Evolutionary conservation across 2,888 invertebrate species (phyloP), one percentile per base, ranked within the genome.

Genomic region (Torymus texanus): DNA sequence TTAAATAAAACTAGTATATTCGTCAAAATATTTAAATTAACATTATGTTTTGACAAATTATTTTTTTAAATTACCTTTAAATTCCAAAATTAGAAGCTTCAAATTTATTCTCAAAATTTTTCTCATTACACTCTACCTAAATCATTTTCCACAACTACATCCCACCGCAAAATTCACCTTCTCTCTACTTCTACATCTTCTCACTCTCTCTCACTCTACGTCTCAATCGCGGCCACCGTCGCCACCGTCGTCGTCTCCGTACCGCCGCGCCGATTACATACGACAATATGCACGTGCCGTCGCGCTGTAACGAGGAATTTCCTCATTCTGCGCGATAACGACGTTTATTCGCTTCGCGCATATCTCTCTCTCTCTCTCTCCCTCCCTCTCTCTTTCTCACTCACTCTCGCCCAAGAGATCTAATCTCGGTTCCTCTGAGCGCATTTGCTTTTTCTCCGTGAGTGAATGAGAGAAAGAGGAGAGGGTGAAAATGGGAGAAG

Each of bases 231-330:
- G 50, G 66, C 13, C 59, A 21, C 21, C 51, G 16, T 50, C 68
- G 68, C n/a, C 55, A 29, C 16, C 16, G 53, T 1, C 53, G 53
- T 41, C 41, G 5, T 8, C 41, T 8, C 41, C 41, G 41, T 8
- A 21, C 21, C 29, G 29, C 29, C 29, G 41, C 1, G 41, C n/a
- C 63, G 78, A 68, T 74, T 73, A 74, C 61, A 56, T 56, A 72
- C 78, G 73, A 70, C 74, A 65, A 79, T 79, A 72, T 76, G 63
- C 76, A 74, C 76, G 80, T 80, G 76, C 74, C 63, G 72, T 53
- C 56, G 62, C 72, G 21, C 76, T 82, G 75, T 83, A 84, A 84
- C 82, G 83, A 84, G 83, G 82, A 83, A 83, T 83, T 84, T 84
- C 82, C 84, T 84, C 82, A 82, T 84, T 83, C 82, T 72, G 55